Evolutionary conservation across 2,113 vertebrate species (phyloP).

Genomic region (Trichechus manatus): DNA sequence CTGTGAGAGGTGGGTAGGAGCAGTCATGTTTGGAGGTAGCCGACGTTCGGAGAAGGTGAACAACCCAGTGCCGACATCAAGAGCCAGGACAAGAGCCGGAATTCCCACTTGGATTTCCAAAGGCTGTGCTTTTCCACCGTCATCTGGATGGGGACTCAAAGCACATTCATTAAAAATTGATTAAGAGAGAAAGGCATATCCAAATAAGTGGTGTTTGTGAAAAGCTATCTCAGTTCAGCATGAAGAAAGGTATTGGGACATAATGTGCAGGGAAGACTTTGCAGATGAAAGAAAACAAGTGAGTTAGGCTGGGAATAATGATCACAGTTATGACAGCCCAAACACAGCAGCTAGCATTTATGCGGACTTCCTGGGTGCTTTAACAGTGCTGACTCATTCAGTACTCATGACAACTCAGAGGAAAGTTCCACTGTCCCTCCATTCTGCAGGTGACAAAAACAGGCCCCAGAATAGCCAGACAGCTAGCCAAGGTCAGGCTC

Average conservation of each 20-base stretch:
- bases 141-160: accelerated
- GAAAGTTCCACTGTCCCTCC: accelerated
- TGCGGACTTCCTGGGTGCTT: accelerated
- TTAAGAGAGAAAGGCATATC: too few relatives aligned
- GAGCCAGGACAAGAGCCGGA: accelerated
- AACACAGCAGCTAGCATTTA: accelerated
- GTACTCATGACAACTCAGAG: accelerated
- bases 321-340: accelerated
- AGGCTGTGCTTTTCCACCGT: accelerated
- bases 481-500: neutral
- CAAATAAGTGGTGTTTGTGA: neutral
- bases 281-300: accelerated
- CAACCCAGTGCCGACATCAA: accelerated
- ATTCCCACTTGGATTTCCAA: accelerated
- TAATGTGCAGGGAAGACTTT: neutral
- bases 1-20: neutral
- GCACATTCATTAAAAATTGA: neutral
- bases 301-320: neutral
- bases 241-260: neutral
- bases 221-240: accelerated
- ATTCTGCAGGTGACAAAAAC: neutral
- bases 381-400: accelerated
- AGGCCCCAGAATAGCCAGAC: neutral
- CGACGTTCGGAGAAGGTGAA: neutral
- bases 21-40: accelerated